phyloP scores from a whole-genome alignment of 2,113 vertebrate species.

The Bagarius yarrelli region DNA sequence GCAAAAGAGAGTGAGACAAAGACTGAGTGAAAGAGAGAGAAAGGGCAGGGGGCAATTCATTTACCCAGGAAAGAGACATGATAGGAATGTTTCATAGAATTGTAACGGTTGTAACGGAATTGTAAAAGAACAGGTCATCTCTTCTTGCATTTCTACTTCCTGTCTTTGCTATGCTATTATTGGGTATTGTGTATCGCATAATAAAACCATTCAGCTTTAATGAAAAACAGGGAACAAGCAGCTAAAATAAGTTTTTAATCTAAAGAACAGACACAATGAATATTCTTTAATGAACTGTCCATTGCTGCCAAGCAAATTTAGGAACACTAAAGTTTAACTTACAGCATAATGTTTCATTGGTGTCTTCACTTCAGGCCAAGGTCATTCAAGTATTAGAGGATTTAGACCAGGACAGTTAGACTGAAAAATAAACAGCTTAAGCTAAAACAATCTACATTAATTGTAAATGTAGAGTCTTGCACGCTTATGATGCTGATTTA shows the following conservation, averaged over 20 bases:
- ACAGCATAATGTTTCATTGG: neutral
- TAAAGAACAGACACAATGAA: neutral
- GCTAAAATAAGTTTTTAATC: neutral
- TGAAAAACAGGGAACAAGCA: neutral
- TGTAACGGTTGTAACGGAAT: too few relatives aligned
- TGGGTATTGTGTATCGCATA: neutral
- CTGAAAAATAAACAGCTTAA: conserved; percentile 9
- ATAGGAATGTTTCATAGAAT: neutral
- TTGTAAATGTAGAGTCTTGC: conserved; percentile 19
- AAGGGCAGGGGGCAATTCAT: neutral
- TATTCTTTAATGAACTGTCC: neutral
- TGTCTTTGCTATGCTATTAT: neutral
- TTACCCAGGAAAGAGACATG: neutral
- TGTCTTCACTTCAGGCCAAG: neutral
- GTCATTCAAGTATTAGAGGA: conserved; percentile 5
- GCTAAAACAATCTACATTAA: neutral
- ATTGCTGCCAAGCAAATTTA: neutral
- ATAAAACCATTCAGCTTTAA: neutral
- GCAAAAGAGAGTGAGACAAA: too few relatives aligned
- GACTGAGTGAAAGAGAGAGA: too few relatives aligned
- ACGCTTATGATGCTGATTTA: conserved; percentile 8
- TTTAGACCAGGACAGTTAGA: neutral
- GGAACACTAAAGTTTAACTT: neutral
- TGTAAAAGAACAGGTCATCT: neutral
- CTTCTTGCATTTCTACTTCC: neutral